These are phyloP conservation scores for Zophobas atratus DNA, from an alignment of 1,140 invertebrate species.

Conservation along the genomic window DNA sequence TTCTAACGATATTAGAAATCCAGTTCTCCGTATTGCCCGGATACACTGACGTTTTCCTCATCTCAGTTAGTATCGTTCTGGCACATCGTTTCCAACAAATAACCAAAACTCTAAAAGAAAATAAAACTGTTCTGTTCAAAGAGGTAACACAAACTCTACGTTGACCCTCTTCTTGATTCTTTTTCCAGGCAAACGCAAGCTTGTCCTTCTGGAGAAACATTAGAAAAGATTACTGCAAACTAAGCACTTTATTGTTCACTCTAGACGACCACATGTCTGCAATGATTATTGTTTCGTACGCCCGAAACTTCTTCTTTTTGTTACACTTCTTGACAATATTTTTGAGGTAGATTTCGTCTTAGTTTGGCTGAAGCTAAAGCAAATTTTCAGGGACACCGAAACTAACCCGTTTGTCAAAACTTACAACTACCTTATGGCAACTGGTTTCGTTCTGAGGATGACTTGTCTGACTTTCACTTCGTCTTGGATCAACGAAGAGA, in stretches of 20 bases:
- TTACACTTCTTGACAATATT: conserved; percentile 2
- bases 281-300: conserved; percentile 6
- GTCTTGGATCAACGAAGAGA: conserved; percentile 21
- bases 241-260: conserved; percentile 3
- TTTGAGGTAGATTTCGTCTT: background rate
- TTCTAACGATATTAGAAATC: conserved; percentile 3
- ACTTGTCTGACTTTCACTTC: conserved; percentile 12
- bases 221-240: background rate
- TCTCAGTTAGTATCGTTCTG: background rate
- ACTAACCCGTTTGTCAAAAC: background rate
- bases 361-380: background rate
- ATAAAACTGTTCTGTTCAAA: background rate
- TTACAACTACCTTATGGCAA: background rate
- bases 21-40: background rate
- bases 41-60: conserved; percentile 3
- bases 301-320: conserved; percentile 1
- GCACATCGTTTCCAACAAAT: background rate
- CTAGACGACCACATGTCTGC: conserved; percentile 6
- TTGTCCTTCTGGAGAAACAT: background rate
- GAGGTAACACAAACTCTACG: background rate
- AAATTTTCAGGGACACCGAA: background rate
- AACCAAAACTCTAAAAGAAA: background rate
- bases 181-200: background rate
- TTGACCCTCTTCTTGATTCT: background rate
- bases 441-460: background rate